Evolutionary conservation across 2,113 vertebrate genomes (phyloP).

Genomic region (Anser cygnoides): DNA sequence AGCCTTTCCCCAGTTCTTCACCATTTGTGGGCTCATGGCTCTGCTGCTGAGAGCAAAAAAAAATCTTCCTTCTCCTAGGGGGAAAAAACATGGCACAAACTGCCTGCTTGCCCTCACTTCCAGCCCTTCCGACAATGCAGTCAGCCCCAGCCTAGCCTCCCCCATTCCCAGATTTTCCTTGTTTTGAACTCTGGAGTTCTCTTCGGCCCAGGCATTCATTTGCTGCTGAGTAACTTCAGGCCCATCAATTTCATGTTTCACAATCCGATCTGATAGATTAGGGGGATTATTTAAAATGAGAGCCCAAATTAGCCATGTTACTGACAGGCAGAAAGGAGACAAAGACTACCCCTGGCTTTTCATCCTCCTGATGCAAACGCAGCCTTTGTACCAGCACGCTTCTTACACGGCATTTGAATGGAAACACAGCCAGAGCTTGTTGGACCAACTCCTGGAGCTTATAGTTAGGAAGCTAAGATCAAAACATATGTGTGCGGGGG

Average conservation of each 20-base stretch:
- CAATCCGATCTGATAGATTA: not conserved
- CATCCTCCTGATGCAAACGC: not conserved
- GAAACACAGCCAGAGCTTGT: slow-evolving; percentile 6
- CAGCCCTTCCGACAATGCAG: not conserved
- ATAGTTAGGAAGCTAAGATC: not conserved
- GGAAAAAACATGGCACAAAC: not conserved
- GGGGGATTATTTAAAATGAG: slow-evolving; percentile 4
- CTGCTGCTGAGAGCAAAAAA: not conserved
- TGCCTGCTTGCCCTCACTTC: not conserved
- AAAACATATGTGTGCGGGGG: not conserved
- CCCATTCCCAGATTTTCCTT: not conserved
- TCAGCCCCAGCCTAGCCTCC: not conserved
- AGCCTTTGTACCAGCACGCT: not conserved
- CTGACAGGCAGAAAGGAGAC: not conserved
- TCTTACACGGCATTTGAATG: not conserved
- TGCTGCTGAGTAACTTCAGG: not conserved
- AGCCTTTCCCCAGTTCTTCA: not conserved
- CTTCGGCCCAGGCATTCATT: not conserved
- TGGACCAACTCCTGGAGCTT: slow-evolving; percentile 10
- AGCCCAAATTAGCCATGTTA: not conserved
- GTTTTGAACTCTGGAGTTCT: not conserved
- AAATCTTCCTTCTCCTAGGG: not conserved
- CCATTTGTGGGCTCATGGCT: not conserved
- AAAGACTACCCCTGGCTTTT: not conserved
- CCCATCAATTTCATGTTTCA: not conserved